Evolutionary conservation across 1,140 invertebrate genomes (phyloP), one percentile per base, ranked within the genome.

Genomic region (Dryas iulia): DNA sequence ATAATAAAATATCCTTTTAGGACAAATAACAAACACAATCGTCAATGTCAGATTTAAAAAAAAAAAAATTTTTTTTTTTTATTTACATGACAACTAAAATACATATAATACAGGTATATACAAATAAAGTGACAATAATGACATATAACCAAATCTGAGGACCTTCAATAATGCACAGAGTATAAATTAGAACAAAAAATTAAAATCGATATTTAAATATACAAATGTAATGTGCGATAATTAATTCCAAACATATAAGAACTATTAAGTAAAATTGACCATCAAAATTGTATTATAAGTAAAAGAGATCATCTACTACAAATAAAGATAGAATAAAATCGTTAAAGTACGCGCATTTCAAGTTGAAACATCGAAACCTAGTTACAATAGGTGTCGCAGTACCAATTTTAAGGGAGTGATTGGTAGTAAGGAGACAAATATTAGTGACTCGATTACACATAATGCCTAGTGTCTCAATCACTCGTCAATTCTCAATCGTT

Each of bases 261-360:
- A 77, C 81, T 90, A 89, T 87, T 89, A 91, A 89, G 87, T 91
- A 91, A 90, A 90, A 88, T 89, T 85, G 85, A 89, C 87, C 85
- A 88, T 90, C 87, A 88, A 91, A 91, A 89, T 86, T 88, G 74
- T 88, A 88, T 89, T 90, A 87, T 87, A 90, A 90, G 89, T 89
- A 87, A 90, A n/a, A 89, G 89, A 91, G 89, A 91, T 91, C 89
- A 90, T 84, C 78, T 82, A 86, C 81, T 84, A 89, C 80, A 82
- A 88, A 84, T 82, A 86, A 85, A 80, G 33, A n/a, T n/a, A n/a
- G n/a, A n/a, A n/a, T n/a, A n/a, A n/a, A n/a, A n/a, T n/a, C n/a
- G n/a, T n/a, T n/a, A n/a, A n/a, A n/a, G n/a, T n/a, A n/a, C n/a
- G n/a, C n/a, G n/a, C n/a, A n/a, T n/a, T n/a, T n/a, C n/a, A n/a